phyloP scores from a whole-genome alignment of 2,113 vertebrate genomes.

The Amblyopsis rosae region DNA sequence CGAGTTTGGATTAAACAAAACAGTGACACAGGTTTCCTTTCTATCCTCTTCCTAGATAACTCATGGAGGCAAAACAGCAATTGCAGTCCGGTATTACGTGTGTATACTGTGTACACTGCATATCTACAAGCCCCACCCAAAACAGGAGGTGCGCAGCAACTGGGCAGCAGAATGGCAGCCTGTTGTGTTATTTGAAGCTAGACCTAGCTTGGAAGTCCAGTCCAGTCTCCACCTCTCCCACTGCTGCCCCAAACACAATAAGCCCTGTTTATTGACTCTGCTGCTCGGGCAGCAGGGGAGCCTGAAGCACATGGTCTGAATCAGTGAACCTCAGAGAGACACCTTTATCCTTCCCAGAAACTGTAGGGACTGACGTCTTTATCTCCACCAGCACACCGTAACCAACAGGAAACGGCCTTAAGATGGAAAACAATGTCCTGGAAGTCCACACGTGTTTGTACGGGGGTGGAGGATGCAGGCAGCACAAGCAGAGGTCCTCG shows the following conservation, averaged over 20 bases:
- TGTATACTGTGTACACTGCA: too few relatives aligned
- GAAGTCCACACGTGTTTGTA: conserved; percentile 67
- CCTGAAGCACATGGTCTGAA: conserved; percentile 64
- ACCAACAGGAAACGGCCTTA: conserved; percentile 59
- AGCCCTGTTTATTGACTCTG: conserved; percentile 73
- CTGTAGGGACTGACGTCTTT: conserved; percentile 57
- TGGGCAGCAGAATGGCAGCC: too few relatives aligned
- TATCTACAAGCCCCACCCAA: not conserved
- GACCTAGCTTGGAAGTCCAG: conserved; percentile 6
- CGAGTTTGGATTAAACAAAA: too few relatives aligned
- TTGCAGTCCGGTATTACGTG: too few relatives aligned
- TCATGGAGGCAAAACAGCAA: too few relatives aligned
- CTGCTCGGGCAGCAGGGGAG: conserved; percentile 50
- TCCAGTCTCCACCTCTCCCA: conserved; percentile 38
- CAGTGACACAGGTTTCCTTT: too few relatives aligned
- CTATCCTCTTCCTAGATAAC: too few relatives aligned
- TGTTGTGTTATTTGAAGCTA: conserved; percentile 2
- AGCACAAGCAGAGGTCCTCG: conserved; percentile 8
- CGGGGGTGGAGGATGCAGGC: conserved; percentile 31
- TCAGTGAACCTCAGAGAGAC: conserved; percentile 64
- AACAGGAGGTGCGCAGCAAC: not conserved
- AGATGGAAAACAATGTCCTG: conserved; percentile 69
- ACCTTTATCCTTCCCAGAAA: conserved; percentile 69
- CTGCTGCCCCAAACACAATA: conserved; percentile 65
- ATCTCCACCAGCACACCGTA: conserved; percentile 59